Evolutionary conservation across 2,888 invertebrate species (phyloP).

Genomic region (Lepidonotus clava): DNA sequence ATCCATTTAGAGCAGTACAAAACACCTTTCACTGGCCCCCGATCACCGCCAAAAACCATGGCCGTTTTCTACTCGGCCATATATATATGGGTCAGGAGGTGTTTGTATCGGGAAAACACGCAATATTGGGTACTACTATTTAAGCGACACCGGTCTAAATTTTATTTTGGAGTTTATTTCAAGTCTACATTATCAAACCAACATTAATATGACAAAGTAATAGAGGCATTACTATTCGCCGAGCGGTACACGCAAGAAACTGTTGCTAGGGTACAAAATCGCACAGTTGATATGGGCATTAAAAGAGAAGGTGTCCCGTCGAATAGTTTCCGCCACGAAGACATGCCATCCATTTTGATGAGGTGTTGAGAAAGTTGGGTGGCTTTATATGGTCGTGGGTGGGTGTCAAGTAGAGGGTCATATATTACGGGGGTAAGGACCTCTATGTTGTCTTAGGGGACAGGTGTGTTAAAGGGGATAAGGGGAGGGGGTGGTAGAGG

Average conservation of each 20-base stretch:
- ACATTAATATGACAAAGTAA: too few species aligned
- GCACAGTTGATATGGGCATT: too few species aligned
- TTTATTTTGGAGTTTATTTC: too few species aligned
- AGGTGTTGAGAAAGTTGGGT: not conserved
- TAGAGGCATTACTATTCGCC: too few species aligned
- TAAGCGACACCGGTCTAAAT: too few species aligned
- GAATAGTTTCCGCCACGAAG: not conserved
- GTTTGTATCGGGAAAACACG: too few species aligned
- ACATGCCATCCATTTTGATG: constrained; percentile 26
- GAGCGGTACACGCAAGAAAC: too few species aligned
- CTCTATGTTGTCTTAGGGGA: not conserved
- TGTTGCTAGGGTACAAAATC: too few species aligned
- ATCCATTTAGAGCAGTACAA: constrained; percentile 48
- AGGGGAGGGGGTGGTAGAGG: not conserved
- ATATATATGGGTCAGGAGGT: not conserved
- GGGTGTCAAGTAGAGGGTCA: constrained; percentile 6
- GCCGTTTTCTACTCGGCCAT: not conserved
- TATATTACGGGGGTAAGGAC: not conserved
- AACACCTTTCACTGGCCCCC: constrained; percentile 26
- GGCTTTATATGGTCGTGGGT: not conserved
- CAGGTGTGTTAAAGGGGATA: not conserved
- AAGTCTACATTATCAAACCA: too few species aligned
- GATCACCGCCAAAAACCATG: not conserved
- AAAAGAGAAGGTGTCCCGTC: not conserved
- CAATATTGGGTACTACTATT: too few species aligned